Evolutionary conservation across 2,888 invertebrate species (phyloP), one percentile per base, ranked within the genome.

Genomic region (Carcina quercana): DNA sequence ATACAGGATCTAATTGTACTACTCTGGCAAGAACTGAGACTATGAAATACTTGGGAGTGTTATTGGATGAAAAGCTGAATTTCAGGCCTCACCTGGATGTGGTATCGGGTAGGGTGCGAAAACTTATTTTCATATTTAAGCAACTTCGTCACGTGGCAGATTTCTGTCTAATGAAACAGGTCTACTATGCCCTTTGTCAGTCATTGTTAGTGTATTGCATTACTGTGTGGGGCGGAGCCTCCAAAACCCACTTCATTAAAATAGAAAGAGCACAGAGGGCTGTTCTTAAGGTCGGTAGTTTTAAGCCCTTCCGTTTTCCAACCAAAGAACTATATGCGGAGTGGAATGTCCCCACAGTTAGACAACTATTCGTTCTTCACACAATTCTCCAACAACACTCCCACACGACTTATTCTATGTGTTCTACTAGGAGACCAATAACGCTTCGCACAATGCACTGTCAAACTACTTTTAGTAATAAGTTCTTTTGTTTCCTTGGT

Each of bases 191-290:
- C 1, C 13, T 45, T 6, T 34, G 39, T 21, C 38, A 41, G 17
- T 43, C 45, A 5, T 13, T 43, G 10, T 13, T 46, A 8, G 30
- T 30, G 2, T 43, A 46, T 25, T 43, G 46, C 14, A 36, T 43
- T 6, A 30, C 34, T 2, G 25, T 28, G 2, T 45, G 45, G 45
- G 43, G 43, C 11, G 39, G 37, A 0, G 11, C 38, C n/a, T 30
- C 35, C 7, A 42, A 40, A 27, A 31, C 15, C 10, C 1, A 10
- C 15, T 5, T 40, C 2, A 5, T 25, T 4, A 13, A 12, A 8
- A 3, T 25, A 5, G 25, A 25, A 12, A 11, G 25, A 13, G 25
- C 13, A 5, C 25, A 25, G 13, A 24, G 25, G 15, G 25, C n/a
- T n/a, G n/a, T n/a, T n/a, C n/a, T n/a, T n/a, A n/a, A n/a, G n/a